Evolutionary conservation across 1,140 invertebrate genomes (phyloP).

Genomic region (Drosophila suzukii): DNA sequence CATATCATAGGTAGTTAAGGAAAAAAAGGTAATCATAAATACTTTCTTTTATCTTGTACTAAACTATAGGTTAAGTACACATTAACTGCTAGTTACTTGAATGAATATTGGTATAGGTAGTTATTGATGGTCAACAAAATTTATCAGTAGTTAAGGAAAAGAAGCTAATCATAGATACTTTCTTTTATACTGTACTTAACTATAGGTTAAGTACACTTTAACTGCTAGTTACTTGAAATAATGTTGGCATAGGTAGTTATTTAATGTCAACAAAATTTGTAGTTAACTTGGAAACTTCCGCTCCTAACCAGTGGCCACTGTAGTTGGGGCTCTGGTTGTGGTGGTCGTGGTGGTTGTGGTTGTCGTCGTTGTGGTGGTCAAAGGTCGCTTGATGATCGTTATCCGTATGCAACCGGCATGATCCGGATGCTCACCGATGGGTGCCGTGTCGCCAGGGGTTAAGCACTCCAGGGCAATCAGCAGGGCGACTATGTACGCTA

Average conservation of each 20-base stretch:
- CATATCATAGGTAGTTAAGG: no score
- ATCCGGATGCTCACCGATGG: constrained; percentile 61
- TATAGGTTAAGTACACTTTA: neutral
- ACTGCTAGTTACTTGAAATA: no score
- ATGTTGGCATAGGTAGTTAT: no score
- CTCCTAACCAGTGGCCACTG: constrained; percentile 42
- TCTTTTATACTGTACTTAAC: no score
- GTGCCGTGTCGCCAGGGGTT: neutral
- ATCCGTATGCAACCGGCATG: constrained; percentile 64
- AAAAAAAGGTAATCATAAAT: no score
- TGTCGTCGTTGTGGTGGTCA: constrained; percentile 30
- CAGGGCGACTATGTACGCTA: neutral
- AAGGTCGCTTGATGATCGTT: constrained; percentile 50
- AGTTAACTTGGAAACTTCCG: neutral
- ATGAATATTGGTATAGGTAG: no score
- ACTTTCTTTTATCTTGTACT: no score
- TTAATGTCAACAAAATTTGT: neutral
- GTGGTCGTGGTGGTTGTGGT: constrained; percentile 51
- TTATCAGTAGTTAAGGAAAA: no score
- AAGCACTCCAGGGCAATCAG: constrained; percentile 12
- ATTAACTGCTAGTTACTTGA: no score
- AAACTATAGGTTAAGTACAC: no score
- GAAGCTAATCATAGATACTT: no score
- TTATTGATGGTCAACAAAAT: no score
- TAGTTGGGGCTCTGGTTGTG: constrained; percentile 27